Conservation (phyloP, 2,113 vertebrate species). For the Eulemur rufifrons region DNA sequence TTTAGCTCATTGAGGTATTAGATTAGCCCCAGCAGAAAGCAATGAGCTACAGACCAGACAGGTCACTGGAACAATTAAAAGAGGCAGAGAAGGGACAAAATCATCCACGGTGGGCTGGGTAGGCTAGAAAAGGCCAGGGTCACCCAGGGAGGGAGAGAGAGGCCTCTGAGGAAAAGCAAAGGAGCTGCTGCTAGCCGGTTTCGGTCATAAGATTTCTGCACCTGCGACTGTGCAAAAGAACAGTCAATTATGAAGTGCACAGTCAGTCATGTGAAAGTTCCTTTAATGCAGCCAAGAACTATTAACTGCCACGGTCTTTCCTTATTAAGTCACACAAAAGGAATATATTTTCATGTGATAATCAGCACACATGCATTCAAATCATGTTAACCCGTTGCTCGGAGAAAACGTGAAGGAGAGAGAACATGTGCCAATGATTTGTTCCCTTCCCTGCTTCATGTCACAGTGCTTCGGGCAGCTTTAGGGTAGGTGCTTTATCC, state of each 20-base stretch:
- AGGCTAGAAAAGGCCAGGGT: not conserved
- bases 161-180: not conserved
- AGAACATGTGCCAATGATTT: slow-evolving; percentile 62
- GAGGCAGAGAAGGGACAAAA: not conserved
- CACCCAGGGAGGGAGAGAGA: not conserved
- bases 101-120: not conserved
- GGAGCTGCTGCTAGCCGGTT: not conserved
- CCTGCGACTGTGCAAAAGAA: slow-evolving; percentile 2
- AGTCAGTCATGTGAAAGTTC: slow-evolving; percentile 49
- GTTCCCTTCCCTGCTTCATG: slow-evolving; percentile 22
- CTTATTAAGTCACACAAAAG: slow-evolving; percentile 37
- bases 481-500: slow-evolving; percentile 31
- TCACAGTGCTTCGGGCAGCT: slow-evolving; percentile 33
- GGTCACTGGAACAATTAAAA: not conserved
- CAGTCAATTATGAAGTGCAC: slow-evolving; percentile 40
- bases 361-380: slow-evolving; percentile 6
- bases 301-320: slow-evolving; percentile 13
- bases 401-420: not conserved
- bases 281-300: slow-evolving; percentile 45
- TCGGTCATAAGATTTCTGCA: slow-evolving; percentile 25
- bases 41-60: slow-evolving; percentile 28
- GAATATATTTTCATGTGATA: slow-evolving; percentile 25
- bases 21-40: slow-evolving; percentile 3
- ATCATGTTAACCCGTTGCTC: slow-evolving; percentile 24
- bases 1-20: slow-evolving; percentile 41